Base-by-base conservation (phyloP, 2,888 invertebrate species). In the Hydraecia micacea region DNA sequence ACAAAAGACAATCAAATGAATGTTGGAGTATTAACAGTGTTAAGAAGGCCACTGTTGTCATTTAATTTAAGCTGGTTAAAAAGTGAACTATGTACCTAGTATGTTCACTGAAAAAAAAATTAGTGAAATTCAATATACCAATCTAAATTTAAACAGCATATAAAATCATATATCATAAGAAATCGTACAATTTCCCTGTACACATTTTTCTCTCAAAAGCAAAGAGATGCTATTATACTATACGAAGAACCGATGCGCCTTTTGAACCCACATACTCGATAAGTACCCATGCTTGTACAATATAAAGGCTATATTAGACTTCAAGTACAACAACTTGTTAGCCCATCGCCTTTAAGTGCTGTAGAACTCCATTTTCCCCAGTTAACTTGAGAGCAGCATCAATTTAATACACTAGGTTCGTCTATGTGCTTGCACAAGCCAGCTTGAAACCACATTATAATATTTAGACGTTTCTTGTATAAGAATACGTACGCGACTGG, bases 241-340 rank as follows among this genome's bases (percentile, higher is more conserved):
- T 36, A 68, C n/a, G 8, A 60, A 60, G 52, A 66, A 69, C 36
- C 42, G 39, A 81, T 72, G 65, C 58, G 36, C 68, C 68, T 55
- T 49, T 80, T 71, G 46, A 75, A 81, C 46, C 75, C 49, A 81
- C 86, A 75, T 62, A 42, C 32, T 1, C 67, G 32, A 60, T 63
- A 69, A 75, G 68, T 65, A 80, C 80, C 21, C 32, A 71, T 52
- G 28, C 71, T 71, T 71, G 82, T 81, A 66, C 66, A 52, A 28
- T 58, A 36, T 66, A 70, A 66, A 76, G 83, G 72, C 73, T 58
- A 76, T 82, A 86, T 73, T 55, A 81, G 49, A 32, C 76, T n/a
- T 52, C 60, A 73, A 77, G 77, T 73, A 83, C 60, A 63, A 73
- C 86, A 83, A 86, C 65, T 78, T 84, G 86, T 83, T 86, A 86